These are phyloP conservation scores for Denticeps clupeoides DNA, from an alignment of 2,797 vertebrate species.

Conservation along the genomic window DNA sequence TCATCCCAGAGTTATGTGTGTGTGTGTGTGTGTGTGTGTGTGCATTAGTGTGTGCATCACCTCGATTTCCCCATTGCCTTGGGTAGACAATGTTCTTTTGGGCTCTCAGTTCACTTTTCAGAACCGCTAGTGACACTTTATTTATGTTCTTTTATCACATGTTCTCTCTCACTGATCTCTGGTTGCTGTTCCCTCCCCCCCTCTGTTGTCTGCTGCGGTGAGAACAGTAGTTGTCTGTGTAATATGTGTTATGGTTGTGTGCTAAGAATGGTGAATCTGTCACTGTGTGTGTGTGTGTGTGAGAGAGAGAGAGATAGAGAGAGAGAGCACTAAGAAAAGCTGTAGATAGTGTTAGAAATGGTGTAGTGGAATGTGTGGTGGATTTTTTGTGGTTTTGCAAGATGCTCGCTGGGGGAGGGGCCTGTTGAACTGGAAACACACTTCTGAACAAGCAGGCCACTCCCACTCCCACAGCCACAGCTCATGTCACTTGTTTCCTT, in stretches of 20 bases:
- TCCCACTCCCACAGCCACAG: conserved; percentile 25
- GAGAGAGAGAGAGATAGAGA: conserved; percentile 9
- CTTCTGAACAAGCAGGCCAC: conserved; percentile 41
- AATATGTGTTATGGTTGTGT: too few relatives aligned
- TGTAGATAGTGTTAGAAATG: conserved; percentile 40
- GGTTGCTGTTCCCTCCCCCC: too few relatives aligned
- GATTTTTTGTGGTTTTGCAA: conserved; percentile 53
- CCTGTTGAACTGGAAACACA: conserved; percentile 34
- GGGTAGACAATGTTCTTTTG: too few relatives aligned
- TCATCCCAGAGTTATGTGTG: background rate
- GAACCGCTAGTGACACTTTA: too few relatives aligned
- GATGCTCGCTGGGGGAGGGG: conserved; percentile 42
- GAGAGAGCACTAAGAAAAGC: conserved; percentile 2
- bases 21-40: background rate
- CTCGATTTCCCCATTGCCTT: too few relatives aligned
- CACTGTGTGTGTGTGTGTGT: conserved; percentile 14
- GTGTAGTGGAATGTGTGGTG: conserved; percentile 51
- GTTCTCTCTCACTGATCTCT: too few relatives aligned
- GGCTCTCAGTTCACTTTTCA: too few relatives aligned
- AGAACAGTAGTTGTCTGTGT: too few relatives aligned
- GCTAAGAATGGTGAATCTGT: too few relatives aligned
- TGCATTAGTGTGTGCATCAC: conserved; percentile 10
- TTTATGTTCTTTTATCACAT: too few relatives aligned
- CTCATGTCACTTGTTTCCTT: conserved; percentile 34
- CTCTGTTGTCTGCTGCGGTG: too few relatives aligned